Evolutionary conservation across 2,797 vertebrate species (phyloP).

Genomic region (Picus viridis): DNA sequence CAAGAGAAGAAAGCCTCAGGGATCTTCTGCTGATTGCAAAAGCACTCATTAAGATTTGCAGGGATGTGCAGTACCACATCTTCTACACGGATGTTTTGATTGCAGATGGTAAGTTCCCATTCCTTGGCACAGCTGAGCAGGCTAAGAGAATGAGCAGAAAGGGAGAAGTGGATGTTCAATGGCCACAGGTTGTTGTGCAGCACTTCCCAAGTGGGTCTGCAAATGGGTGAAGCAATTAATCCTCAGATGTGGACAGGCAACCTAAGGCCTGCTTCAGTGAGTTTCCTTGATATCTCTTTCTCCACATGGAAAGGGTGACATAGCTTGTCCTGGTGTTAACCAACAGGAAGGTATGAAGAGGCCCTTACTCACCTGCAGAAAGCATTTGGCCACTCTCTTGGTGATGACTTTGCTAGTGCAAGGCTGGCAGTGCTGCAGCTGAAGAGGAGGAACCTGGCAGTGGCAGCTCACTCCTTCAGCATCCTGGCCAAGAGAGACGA

Average conservation of each 20-base stretch:
- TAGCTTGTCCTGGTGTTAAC: slow-evolving; percentile 22
- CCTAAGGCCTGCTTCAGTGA: not conserved
- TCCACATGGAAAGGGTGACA: not conserved
- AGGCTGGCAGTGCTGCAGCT: slow-evolving; percentile 86
- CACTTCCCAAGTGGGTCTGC: not conserved
- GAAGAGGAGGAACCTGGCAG: slow-evolving; percentile 78
- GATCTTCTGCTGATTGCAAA: slow-evolving; percentile 80
- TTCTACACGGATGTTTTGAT: slow-evolving; percentile 86
- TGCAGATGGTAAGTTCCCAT: slow-evolving; percentile 80
- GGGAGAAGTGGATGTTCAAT: not conserved
- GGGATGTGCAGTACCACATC: slow-evolving; percentile 79
- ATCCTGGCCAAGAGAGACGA: slow-evolving; percentile 82
- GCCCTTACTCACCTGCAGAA: slow-evolving; percentile 82
- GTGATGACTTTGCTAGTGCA: slow-evolving; percentile 80
- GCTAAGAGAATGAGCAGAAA: not conserved
- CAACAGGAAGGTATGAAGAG: slow-evolving; percentile 82
- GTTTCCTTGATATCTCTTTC: not conserved
- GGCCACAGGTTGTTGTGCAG: not conserved
- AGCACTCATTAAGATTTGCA: slow-evolving; percentile 81
- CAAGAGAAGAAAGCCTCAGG: slow-evolving; percentile 70
- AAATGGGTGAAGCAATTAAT: not conserved
- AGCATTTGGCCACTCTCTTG: slow-evolving; percentile 79
- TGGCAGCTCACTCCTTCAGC: slow-evolving; percentile 81
- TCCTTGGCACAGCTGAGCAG: not conserved
- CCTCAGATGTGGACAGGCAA: not conserved